Evolutionary conservation across 30 jellyfish, hydroid and myxozoan genomes (phyloP), one percentile per base, ranked within the genome.

Genomic region (Aurelia aurita): DNA sequence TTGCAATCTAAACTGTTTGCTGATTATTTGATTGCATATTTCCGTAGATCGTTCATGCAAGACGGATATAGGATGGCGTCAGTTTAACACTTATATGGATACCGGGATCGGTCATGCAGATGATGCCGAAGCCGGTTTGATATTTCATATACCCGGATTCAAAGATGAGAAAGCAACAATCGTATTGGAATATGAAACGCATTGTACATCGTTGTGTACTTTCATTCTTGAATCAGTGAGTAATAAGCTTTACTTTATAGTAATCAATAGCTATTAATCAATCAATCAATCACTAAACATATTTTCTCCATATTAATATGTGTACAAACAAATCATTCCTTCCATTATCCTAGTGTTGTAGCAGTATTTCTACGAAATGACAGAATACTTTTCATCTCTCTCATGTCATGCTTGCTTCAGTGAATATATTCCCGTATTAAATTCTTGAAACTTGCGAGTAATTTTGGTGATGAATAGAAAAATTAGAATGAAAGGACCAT

Each of bases 21-120:
- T 19, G 22, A 21, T 22, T 80, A 8, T 13, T 27, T 9, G 53
- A 6, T 44, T 85, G 26, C 66, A 14, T n/a, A n/a, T n/a, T n/a
- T n/a, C n/a, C n/a, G n/a, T 74, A 93, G 98, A 87, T 31, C 78
- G 93, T 5, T 96, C 98, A 11, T 93, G 98, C 81, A 62, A 65
- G 60, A 16, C 97, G 59, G 53, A 58, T 67, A 64, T 35, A 1
- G 98, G 98, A 64, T 93, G 98, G 98, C 85, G 84, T 0, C 89
- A 72, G 58, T 69, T 61, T 25, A 69, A 78, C 29, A 72, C 88
- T 9, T 77, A 49, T 69, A 32, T 83, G 66, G 90, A 95, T 29
- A 93, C 96, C 47, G 98, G 98, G 13, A 54, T 69, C 12, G 98
- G 98, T 3, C 98, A 93, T 69, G 84, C 97, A 2, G 98, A 93